Evolutionary conservation across 2,113 vertebrate genomes (phyloP), one percentile per base, ranked within the genome.

Genomic region (Menidia beryllina): DNA sequence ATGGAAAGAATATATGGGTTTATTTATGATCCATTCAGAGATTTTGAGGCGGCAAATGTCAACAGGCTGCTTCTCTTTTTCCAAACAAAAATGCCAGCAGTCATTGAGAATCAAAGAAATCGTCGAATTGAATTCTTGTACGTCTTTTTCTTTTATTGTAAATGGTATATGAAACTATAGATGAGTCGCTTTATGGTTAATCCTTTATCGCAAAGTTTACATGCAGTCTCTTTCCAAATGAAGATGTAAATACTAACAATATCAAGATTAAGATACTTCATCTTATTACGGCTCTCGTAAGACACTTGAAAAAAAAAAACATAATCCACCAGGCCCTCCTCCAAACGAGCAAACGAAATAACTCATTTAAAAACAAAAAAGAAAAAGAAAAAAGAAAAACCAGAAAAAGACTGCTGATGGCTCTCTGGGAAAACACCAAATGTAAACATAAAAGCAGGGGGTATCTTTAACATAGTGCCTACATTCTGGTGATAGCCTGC

Each of bases 151-250:
- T 87, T 94, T 94, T 94, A 94, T 94, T 94, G 91, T 90, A 92
- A 94, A 93, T 86, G 83, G 75, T 93, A 94, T 93, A 94, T 90
- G 92, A 94, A 94, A 94, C 91, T 93, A 93, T 93, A 92, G 68
- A 75, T 89, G 83, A 89, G 73, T 91, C 67, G 86, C 79, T 90
- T 90, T 75, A 77, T 88, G 88, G 81, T 92, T 89, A 89, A 91
- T 91, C 86, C 83, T 84, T 85, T 88, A 89, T 91, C 90, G 89
- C 90, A 90, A 87, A 88, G 86, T 90, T 92, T 92, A 93, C 93
- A 94, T 94, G 92, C 93, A 93, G 88, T 88, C 90, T 91, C 79
- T 91, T 83, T 90, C 89, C 89, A 89, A 91, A 90, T 89, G 74
- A 87, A 87, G 86, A 88, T 83, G 89, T 79, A 91, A 88, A 88